These are phyloP conservation scores for Drosophila kurseongensis DNA, from an alignment of 1,140 invertebrate genomes.

Conservation along the genomic window DNA sequence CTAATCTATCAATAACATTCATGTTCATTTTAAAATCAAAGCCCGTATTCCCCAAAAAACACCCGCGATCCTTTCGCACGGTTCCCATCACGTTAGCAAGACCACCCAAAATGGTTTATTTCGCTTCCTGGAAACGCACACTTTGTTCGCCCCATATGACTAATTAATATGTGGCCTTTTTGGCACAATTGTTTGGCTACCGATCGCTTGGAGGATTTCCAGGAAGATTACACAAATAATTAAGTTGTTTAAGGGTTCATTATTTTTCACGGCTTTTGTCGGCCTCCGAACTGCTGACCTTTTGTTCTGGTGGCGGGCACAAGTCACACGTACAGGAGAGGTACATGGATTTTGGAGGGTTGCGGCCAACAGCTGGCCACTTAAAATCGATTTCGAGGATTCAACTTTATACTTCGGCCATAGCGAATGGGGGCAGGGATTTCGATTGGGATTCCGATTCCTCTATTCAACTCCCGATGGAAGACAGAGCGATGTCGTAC, in stretches of 20 bases:
- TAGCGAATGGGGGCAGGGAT: conserved; percentile 68
- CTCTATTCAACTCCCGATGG: conserved; percentile 10
- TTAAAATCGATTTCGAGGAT: conserved; percentile 68
- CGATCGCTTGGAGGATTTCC: conserved; percentile 59
- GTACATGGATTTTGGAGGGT: conserved; percentile 14
- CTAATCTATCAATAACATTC: background rate
- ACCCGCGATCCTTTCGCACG: conserved; percentile 4
- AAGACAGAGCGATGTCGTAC: conserved; percentile 65
- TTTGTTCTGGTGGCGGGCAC: conserved; percentile 59
- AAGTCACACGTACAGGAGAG: conserved; percentile 63
- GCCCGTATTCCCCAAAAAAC: background rate
- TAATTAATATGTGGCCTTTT: conserved; percentile 79
- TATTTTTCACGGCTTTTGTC: conserved; percentile 81
- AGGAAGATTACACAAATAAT: conserved; percentile 75
- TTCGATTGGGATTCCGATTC: conserved; percentile 1
- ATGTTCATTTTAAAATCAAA: background rate
- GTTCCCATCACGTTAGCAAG: conserved; percentile 7
- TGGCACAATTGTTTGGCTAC: conserved; percentile 77
- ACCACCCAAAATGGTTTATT: conserved; percentile 57
- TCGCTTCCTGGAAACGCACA: conserved; percentile 57
- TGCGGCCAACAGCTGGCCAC: conserved; percentile 65
- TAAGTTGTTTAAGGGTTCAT: conserved; percentile 77
- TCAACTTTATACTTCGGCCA: conserved; percentile 53
- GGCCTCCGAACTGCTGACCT: conserved; percentile 36
- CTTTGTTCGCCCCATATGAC: conserved; percentile 40